phyloP scores from a whole-genome alignment of 2,113 vertebrate species.

The Macquaria australasica region DNA sequence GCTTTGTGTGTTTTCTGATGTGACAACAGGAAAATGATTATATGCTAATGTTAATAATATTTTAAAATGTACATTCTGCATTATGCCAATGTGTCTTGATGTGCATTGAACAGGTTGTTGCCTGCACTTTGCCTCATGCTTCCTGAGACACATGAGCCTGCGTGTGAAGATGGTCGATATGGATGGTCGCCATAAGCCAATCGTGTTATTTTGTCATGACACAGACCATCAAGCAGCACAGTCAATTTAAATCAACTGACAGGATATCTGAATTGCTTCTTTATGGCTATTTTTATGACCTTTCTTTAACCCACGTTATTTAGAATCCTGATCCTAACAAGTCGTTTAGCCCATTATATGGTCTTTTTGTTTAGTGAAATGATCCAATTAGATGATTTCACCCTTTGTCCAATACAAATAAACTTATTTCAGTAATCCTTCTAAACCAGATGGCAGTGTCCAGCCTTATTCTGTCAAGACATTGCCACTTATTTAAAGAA shows the following conservation, averaged over 20 bases:
- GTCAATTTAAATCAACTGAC: not conserved
- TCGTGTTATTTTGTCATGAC: not conserved
- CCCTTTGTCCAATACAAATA: not conserved
- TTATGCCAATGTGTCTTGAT: not conserved
- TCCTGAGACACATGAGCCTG: no score
- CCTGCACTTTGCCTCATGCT: not conserved
- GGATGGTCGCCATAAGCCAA: not conserved
- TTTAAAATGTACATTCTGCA: not conserved
- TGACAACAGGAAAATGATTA: no score
- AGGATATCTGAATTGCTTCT: not conserved
- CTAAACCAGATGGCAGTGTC: not conserved
- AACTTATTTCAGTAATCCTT: not conserved
- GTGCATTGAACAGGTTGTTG: not conserved
- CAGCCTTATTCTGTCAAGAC: not conserved
- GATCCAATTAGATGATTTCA: not conserved
- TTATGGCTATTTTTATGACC: not conserved
- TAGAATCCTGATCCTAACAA: not conserved
- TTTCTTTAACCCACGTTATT: not conserved
- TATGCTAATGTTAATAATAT: no score
- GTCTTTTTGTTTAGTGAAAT: not conserved
- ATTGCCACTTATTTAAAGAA: not conserved
- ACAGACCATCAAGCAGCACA: not conserved
- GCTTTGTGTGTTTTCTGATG: no score
- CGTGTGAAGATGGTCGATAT: not conserved
- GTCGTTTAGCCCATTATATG: not conserved